Evolutionary conservation across 1,140 invertebrate species (phyloP).

Genomic region (Drosophila sp.): DNA sequence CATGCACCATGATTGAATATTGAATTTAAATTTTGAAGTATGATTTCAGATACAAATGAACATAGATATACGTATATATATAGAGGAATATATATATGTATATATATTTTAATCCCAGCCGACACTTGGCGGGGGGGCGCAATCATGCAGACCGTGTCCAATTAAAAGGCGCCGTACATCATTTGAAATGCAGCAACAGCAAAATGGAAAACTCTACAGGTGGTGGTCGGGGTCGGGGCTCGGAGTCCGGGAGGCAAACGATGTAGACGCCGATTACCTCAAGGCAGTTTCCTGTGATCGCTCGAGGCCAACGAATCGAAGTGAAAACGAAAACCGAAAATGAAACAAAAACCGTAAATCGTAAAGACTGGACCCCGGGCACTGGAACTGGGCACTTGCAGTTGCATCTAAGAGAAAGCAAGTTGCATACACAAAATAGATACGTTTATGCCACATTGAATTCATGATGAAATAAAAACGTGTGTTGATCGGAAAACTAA

Average conservation of each 20-base stretch:
- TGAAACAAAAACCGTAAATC: conserved; percentile 8
- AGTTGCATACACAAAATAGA: conserved; percentile 22
- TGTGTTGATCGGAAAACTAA: no score
- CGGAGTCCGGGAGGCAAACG: conserved; percentile 26
- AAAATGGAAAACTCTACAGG: conserved; percentile 72
- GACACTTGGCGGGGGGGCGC: conserved; percentile 20
- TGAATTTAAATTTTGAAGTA: no score
- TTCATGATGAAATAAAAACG: neutral
- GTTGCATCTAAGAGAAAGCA: neutral
- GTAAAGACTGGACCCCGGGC: conserved; percentile 2
- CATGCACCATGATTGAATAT: no score
- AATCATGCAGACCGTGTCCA: conserved; percentile 78
- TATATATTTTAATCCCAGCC: conserved; percentile 25
- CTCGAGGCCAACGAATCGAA: conserved; percentile 4
- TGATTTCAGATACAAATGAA: neutral
- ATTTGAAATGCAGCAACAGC: conserved; percentile 68
- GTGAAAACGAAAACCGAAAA: conserved; percentile 27
- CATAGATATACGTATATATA: conserved; percentile 17
- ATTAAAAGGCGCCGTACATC: conserved; percentile 79
- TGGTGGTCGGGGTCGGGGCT: conserved; percentile 53
- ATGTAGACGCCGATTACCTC: conserved; percentile 20
- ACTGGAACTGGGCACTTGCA: conserved; percentile 23
- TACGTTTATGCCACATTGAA: conserved; percentile 5
- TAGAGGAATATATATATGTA: conserved; percentile 5
- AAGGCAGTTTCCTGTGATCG: conserved; percentile 58